These are phyloP conservation scores for Mesocricetus auratus DNA, from an alignment of 2,113 vertebrate species.

Conservation along the genomic window DNA sequence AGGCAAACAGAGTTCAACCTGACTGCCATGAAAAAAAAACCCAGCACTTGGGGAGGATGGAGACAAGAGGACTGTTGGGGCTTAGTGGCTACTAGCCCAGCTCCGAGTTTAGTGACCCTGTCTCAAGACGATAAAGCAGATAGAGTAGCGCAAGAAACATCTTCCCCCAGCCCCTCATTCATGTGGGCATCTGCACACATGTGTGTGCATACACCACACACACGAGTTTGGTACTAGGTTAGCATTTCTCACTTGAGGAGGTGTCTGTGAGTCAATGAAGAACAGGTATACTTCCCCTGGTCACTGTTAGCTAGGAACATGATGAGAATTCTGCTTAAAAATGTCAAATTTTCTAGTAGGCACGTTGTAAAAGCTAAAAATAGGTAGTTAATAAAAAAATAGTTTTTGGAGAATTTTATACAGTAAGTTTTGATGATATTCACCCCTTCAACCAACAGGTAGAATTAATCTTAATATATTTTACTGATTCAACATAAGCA, in stretches of 20 bases:
- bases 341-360: background rate
- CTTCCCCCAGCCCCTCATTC: background rate
- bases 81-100: background rate
- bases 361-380: slow-evolving; percentile 35
- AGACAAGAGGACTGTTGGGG: background rate
- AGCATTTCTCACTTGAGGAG: background rate
- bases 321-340: background rate
- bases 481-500: background rate
- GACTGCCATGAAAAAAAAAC: too few relatives aligned
- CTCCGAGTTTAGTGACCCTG: background rate
- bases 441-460: background rate
- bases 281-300: background rate
- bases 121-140: background rate
- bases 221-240: background rate
- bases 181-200: background rate
- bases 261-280: background rate
- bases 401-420: background rate
- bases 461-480: slow-evolving; percentile 2
- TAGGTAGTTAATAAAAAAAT: slow-evolving; percentile 1
- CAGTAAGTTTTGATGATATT: background rate
- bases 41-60: background rate
- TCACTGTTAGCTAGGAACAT: background rate
- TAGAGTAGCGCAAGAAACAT: background rate
- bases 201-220: background rate
- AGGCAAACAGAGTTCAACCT: background rate